phyloP scores from a whole-genome alignment of 2,113 vertebrate species.

The Theristicus caerulescens region DNA sequence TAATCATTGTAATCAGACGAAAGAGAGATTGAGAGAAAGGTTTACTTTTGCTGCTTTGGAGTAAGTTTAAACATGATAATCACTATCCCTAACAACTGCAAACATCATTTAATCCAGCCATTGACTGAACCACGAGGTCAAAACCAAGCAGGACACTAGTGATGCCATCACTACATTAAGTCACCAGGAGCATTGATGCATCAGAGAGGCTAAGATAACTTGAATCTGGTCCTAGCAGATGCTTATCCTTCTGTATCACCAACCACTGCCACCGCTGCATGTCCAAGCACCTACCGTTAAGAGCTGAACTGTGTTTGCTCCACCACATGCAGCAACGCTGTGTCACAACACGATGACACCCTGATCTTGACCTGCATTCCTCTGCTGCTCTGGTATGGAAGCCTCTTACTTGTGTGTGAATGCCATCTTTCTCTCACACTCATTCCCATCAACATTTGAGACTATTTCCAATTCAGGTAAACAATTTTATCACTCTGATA shows the following conservation, averaged over 20 bases:
- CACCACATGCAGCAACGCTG: background rate
- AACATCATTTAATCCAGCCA: background rate
- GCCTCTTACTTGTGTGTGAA: background rate
- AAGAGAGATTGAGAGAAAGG: background rate
- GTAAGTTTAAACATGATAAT: background rate
- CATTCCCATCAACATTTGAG: background rate
- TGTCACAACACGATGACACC: background rate
- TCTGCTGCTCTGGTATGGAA: background rate
- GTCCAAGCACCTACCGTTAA: fast-evolving
- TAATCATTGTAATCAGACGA: background rate
- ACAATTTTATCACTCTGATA: background rate
- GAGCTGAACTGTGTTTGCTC: fast-evolving
- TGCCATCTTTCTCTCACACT: background rate
- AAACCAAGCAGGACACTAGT: background rate
- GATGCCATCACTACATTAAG: background rate
- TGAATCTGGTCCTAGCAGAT: background rate
- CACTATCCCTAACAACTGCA: background rate
- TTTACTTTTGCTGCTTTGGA: background rate
- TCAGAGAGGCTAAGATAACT: background rate
- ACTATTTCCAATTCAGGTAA: background rate
- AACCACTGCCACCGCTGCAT: background rate
- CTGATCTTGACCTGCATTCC: background rate
- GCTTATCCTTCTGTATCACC: background rate
- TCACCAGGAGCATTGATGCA: background rate
- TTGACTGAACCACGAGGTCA: background rate